Evolutionary conservation across 2,113 vertebrate genomes (phyloP).

Genomic region (Murina feae): DNA sequence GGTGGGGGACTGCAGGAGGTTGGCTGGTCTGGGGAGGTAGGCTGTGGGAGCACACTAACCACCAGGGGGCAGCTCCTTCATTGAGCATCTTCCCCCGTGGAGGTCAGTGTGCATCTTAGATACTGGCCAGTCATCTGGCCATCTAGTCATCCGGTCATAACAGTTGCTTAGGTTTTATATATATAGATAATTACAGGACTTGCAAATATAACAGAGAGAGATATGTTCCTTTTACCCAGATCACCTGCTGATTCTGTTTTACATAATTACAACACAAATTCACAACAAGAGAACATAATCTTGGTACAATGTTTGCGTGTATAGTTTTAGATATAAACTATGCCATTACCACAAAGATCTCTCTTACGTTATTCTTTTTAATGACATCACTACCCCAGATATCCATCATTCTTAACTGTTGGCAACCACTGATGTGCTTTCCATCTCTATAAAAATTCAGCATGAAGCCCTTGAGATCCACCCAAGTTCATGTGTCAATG

Average conservation of each 20-base stretch:
- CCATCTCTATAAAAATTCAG: neutral
- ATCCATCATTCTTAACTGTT: neutral
- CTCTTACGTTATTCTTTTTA: neutral
- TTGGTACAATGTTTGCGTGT: neutral
- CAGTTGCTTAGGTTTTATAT: too few species aligned
- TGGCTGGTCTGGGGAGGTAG: too few species aligned
- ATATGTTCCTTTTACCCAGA: neutral
- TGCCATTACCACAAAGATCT: neutral
- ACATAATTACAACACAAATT: neutral
- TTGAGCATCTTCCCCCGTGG: too few species aligned
- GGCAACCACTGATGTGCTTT: neutral
- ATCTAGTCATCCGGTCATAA: too few species aligned
- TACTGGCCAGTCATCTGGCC: rapidly evolving
- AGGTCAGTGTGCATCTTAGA: too few species aligned
- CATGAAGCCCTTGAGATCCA: neutral
- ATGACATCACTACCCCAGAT: neutral
- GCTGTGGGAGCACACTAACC: too few species aligned
- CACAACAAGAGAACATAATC: neutral
- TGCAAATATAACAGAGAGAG: neutral
- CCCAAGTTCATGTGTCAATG: neutral
- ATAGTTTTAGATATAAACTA: neutral
- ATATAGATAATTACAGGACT: neutral
- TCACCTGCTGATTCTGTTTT: neutral
- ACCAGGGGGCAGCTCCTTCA: too few species aligned
- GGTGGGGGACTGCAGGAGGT: too few species aligned